These are phyloP conservation scores for Stegostoma tigrinum DNA, from an alignment of 2,113 vertebrate species.

Conservation along the genomic window DNA sequence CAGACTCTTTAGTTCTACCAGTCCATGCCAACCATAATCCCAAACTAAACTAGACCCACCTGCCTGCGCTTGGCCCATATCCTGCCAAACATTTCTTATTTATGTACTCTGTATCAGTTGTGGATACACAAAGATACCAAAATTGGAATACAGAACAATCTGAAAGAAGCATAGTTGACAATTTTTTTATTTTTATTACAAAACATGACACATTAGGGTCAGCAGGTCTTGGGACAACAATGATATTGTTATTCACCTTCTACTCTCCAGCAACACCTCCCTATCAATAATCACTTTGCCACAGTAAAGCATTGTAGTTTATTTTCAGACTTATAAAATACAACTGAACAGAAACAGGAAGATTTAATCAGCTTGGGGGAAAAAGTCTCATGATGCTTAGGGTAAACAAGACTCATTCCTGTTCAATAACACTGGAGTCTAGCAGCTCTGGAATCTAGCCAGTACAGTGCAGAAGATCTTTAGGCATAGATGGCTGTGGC, in stretches of 20 bases:
- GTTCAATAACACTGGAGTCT: background rate
- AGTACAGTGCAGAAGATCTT: background rate
- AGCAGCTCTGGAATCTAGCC: background rate
- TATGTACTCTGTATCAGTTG: background rate
- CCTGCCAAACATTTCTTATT: too few relatives aligned
- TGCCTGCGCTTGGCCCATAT: too few relatives aligned
- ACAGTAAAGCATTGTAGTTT: background rate
- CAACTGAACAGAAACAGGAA: background rate
- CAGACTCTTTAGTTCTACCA: too few relatives aligned
- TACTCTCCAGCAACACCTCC: background rate
- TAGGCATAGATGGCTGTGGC: background rate
- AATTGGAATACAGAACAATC: background rate
- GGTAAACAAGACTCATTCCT: background rate
- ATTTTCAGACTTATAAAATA: background rate
- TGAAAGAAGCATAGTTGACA: background rate
- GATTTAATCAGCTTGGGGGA: background rate
- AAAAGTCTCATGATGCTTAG: background rate
- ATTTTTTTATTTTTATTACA: conserved; percentile 14
- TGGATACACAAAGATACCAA: background rate
- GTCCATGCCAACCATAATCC: too few relatives aligned
- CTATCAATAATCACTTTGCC: background rate
- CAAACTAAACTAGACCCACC: too few relatives aligned
- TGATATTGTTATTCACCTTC: background rate
- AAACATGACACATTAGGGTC: background rate
- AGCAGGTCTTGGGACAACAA: background rate